Conservation (phyloP, 2,113 vertebrate genomes). For the Scomber colias region DNA sequence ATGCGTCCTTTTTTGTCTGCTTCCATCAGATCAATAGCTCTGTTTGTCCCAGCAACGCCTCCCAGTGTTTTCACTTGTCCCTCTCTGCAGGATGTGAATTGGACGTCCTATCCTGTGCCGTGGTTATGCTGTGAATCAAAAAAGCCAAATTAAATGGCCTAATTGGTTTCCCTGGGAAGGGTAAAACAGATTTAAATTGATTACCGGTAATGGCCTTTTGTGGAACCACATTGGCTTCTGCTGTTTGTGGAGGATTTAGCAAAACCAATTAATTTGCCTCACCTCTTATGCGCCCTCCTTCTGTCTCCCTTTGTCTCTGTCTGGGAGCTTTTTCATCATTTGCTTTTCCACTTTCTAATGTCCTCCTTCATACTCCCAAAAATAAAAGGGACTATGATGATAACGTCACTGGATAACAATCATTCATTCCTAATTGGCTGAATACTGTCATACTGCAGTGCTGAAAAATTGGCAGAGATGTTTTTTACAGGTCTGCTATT, state of each 20-base stretch:
- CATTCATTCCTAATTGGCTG: constrained; percentile 68
- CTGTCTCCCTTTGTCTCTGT: constrained; percentile 65
- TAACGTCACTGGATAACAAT: constrained; percentile 63
- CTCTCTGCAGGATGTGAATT: constrained; percentile 71
- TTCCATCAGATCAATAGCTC: constrained; percentile 71
- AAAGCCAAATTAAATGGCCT: constrained; percentile 84
- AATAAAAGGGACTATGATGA: constrained; percentile 55
- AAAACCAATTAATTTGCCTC: constrained; percentile 84
- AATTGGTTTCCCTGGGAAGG: constrained; percentile 85
- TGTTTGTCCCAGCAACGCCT: constrained; percentile 75
- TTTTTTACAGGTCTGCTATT: constrained; percentile 26
- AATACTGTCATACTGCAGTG: constrained; percentile 38
- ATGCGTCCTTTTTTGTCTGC: constrained; percentile 13
- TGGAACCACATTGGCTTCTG: constrained; percentile 77
- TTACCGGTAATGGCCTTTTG: constrained; percentile 85
- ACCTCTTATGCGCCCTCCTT: constrained; percentile 68
- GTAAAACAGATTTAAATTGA: constrained; percentile 86
- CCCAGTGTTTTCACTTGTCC: constrained; percentile 74
- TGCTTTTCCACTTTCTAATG: constrained; percentile 53
- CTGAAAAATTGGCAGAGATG: constrained; percentile 41
- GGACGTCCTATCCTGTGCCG: constrained; percentile 62
- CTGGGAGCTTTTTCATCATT: constrained; percentile 65
- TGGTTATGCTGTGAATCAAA: constrained; percentile 80
- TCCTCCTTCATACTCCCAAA: constrained; percentile 43
- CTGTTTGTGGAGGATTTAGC: constrained; percentile 84